Percentiles rank a stretch among this genome's conserved stretches.
These are phyloP conservation scores for Cyclophora albipunctata DNA, from an alignment of 2,888 invertebrate species.

Conservation along the genomic window DNA sequence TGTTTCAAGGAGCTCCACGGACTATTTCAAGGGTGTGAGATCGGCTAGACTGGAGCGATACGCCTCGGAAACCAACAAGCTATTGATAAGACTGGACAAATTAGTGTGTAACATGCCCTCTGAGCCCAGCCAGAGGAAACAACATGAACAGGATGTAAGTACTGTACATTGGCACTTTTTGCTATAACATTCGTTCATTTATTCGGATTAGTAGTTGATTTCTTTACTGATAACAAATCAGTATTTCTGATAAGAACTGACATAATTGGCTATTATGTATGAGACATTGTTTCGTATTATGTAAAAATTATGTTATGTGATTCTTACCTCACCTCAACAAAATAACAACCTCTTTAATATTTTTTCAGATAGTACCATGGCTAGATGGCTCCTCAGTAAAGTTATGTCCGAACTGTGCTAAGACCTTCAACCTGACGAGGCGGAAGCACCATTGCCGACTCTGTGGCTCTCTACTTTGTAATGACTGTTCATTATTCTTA, in stretches of 20 bases:
- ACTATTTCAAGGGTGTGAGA: constrained; percentile 83
- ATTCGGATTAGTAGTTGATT: no score
- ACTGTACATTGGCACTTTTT: background rate
- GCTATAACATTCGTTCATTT: no score
- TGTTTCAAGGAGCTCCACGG: constrained; percentile 78
- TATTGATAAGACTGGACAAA: constrained; percentile 94
- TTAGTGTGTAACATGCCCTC: constrained; percentile 87
- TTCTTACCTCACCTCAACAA: background rate
- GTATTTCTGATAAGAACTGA: background rate
- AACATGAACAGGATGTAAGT: constrained; percentile 79
- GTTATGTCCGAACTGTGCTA: constrained; percentile 93
- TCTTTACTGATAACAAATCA: background rate
- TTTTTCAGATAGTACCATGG: constrained; percentile 87
- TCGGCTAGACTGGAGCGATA: constrained; percentile 84
- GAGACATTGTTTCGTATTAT: no score
- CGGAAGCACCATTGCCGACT: constrained; percentile 97
- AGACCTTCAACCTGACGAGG: constrained; percentile 88
- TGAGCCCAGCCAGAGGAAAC: constrained; percentile 82
- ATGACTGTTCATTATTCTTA: constrained; percentile 92
- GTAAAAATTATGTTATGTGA: no score
- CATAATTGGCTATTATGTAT: background rate
- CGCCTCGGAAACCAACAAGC: constrained; percentile 95
- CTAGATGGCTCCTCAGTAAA: constrained; percentile 92
- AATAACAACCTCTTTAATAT: background rate
- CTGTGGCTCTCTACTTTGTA: constrained; percentile 95